Conservation (phyloP, 2,113 vertebrate genomes). For the Ifrita kowaldi region DNA sequence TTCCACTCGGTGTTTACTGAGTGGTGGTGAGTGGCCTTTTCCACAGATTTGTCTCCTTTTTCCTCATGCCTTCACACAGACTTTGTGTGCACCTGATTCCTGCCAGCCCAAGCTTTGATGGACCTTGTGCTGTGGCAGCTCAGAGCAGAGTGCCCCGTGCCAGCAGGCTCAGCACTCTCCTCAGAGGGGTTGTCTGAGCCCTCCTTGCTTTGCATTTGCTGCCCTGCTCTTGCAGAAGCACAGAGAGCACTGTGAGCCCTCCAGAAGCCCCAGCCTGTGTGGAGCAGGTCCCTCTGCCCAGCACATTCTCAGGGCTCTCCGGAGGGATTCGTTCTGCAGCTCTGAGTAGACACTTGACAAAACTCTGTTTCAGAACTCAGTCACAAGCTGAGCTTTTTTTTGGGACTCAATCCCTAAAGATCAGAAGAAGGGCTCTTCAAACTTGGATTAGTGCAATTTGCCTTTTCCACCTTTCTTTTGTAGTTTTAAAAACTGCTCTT, state of each 20-base stretch:
- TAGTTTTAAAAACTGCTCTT: constrained; percentile 32
- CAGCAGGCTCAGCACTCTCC: background rate
- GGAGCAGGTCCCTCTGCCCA: background rate
- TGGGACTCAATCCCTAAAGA: constrained; percentile 23
- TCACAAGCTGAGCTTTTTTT: background rate
- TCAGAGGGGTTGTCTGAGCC: background rate
- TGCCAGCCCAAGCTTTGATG: background rate
- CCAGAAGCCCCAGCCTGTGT: background rate
- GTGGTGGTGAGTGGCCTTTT: background rate
- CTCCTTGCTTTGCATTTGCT: background rate
- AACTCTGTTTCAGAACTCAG: background rate
- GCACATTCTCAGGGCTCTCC: background rate
- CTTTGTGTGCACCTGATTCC: background rate
- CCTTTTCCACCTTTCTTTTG: constrained; percentile 49
- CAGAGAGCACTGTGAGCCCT: rapidly evolving
- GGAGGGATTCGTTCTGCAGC: background rate
- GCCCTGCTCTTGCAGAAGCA: background rate
- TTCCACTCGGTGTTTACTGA: background rate
- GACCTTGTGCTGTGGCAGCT: background rate
- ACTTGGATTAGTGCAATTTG: constrained; percentile 39
- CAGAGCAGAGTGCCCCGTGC: background rate
- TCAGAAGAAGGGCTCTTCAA: constrained; percentile 49
- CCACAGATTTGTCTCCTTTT: background rate
- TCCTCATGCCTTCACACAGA: background rate
- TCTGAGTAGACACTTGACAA: background rate